A percentile compares a stretch with the other conserved stretches of the same genome.
These are phyloP conservation scores for Onchidella celtica DNA, from an alignment of 2,888 invertebrate genomes.

Conservation along the genomic window DNA sequence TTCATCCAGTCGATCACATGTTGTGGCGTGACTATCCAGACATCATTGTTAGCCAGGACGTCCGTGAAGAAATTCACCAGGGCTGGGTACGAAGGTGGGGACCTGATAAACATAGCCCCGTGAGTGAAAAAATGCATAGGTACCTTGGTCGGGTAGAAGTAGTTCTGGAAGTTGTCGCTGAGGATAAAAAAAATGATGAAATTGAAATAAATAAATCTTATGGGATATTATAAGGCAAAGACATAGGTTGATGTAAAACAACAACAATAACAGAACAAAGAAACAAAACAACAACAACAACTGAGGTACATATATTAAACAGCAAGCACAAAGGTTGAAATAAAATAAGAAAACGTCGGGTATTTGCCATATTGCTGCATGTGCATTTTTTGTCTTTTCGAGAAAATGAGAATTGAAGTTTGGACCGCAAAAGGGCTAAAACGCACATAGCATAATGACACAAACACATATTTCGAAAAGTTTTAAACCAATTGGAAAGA, in stretches of 20 bases:
- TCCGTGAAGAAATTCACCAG: constrained; percentile 9
- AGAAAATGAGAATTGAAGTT: too few relatives aligned
- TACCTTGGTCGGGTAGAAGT: constrained; percentile 31
- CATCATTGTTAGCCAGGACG: not conserved
- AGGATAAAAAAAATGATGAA: too few relatives aligned
- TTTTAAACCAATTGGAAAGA: too few relatives aligned
- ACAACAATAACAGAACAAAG: too few relatives aligned
- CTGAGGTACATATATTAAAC: not conserved
- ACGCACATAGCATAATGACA: not conserved
- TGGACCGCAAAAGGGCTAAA: too few relatives aligned
- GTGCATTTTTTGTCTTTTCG: too few relatives aligned
- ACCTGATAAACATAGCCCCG: not conserved
- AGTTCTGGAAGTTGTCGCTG: constrained; percentile 26
- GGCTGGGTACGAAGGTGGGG: not conserved
- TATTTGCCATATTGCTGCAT: too few relatives aligned
- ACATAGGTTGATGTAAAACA: too few relatives aligned
- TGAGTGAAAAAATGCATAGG: constrained; percentile 32
- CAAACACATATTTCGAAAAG: too few relatives aligned
- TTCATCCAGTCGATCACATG: constrained; percentile 41
- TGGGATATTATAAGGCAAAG: too few relatives aligned
- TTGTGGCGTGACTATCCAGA: constrained; percentile 41
- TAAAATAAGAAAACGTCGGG: constrained; percentile 8
- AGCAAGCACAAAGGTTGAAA: not conserved
- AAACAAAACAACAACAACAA: too few relatives aligned
- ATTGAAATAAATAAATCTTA: too few relatives aligned